These are phyloP conservation scores for Schmidtea mediterranea DNA, from an alignment of 1,140 invertebrate genomes.

Conservation along the genomic window DNA sequence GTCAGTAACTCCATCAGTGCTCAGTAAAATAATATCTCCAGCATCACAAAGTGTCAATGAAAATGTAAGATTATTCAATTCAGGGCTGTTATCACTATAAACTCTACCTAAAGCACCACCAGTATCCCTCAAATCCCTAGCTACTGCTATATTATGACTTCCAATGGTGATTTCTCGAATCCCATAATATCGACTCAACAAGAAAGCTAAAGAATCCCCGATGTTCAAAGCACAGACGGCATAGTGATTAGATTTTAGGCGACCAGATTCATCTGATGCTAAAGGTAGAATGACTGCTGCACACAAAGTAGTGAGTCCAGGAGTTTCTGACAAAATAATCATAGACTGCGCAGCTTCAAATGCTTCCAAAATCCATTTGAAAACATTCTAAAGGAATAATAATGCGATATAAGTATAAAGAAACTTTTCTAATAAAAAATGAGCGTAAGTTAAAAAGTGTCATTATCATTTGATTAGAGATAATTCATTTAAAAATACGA, in stretches of 20 bases:
- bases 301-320: conserved; percentile 56
- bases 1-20: conserved; percentile 66
- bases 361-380: conserved; percentile 46
- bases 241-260: conserved; percentile 29
- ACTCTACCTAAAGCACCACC: conserved; percentile 62
- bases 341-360: conserved; percentile 60
- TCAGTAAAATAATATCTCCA: conserved; percentile 61
- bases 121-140: conserved; percentile 66
- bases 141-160: conserved; percentile 60
- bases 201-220: conserved; percentile 59
- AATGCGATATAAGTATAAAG: no score
- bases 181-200: conserved; percentile 48
- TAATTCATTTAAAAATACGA: no score
- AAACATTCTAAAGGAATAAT: conserved; percentile 48
- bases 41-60: conserved; percentile 53
- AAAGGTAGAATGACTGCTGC: conserved; percentile 45
- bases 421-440: no score
- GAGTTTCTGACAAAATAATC: conserved; percentile 49
- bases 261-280: conserved; percentile 12
- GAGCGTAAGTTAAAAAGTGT: no score
- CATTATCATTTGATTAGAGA: no score
- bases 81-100: conserved; percentile 49
- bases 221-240: conserved; percentile 66
- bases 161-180: conserved; percentile 40
- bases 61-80: conserved; percentile 62